Conservation (phyloP, 2,113 vertebrate species). For the Petrocephalus zakoni region DNA sequence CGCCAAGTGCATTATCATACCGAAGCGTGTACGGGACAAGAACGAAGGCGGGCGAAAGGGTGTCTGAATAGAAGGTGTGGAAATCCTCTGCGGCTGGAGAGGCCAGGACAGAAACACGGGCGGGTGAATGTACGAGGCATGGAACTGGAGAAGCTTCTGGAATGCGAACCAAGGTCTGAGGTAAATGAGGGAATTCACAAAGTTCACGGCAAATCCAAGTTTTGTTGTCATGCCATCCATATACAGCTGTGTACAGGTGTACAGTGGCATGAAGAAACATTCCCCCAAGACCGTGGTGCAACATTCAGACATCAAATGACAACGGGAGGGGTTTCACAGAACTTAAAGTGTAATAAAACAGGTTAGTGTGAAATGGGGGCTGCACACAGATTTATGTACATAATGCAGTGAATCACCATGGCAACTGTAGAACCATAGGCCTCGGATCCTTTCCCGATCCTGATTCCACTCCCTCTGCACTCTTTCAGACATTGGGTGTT, state of each 20-base stretch:
- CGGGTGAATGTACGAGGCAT: neutral
- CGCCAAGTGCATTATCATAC: neutral
- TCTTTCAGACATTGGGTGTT: neutral
- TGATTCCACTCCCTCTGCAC: neutral
- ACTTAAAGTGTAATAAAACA: neutral
- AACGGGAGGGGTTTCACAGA: neutral
- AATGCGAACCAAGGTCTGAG: conserved; percentile 38
- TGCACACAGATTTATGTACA: neutral
- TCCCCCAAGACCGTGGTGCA: neutral
- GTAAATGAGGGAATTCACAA: neutral
- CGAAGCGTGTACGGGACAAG: neutral
- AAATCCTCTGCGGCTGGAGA: neutral
- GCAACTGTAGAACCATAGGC: neutral
- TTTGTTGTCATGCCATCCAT: neutral
- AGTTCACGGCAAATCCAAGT: neutral
- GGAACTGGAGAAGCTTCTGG: neutral
- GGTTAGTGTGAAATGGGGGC: neutral
- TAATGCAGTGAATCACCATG: too few relatives aligned
- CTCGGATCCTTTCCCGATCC: neutral
- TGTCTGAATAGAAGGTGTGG: neutral
- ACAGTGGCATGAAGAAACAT: neutral
- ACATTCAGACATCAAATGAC: neutral
- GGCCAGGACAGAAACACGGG: neutral
- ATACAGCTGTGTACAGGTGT: neutral
- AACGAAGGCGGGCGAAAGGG: neutral